Conservation (phyloP, 2,888 invertebrate genomes). For the Stictocephala bisonia region DNA sequence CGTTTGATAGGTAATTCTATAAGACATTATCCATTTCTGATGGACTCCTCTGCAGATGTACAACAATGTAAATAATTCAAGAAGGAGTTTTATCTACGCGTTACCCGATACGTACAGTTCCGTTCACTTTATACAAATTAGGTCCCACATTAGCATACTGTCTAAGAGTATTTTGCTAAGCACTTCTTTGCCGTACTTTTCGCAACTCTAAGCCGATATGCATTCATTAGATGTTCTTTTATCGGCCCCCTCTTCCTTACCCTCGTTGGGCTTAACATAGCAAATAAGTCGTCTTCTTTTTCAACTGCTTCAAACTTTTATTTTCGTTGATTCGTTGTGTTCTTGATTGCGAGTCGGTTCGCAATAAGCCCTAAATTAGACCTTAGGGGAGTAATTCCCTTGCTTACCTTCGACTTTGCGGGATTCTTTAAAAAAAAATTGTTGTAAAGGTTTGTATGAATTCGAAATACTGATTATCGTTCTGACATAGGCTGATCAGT, state of each 20-base stretch:
- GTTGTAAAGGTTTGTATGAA: no score
- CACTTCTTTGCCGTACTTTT: conserved; percentile 53
- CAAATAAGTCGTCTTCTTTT: conserved; percentile 40
- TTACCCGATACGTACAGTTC: conserved; percentile 1
- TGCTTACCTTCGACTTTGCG: neutral
- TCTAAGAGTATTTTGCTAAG: conserved; percentile 55
- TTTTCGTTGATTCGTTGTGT: conserved; percentile 28
- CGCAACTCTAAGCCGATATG: conserved; percentile 56
- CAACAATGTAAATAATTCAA: conserved; percentile 29
- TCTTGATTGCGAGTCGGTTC: conserved; percentile 28
- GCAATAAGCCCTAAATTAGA: neutral
- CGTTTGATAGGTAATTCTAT: no score
- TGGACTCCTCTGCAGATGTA: no score
- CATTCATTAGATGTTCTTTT: conserved; percentile 56
- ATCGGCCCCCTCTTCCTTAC: conserved; percentile 2
- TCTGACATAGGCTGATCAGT: no score
- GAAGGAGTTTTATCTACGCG: conserved; percentile 23
- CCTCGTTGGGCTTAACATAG: conserved; percentile 26
- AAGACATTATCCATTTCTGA: no score
- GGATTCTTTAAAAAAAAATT: no score
- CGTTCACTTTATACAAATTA: conserved; percentile 21
- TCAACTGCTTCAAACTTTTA: conserved; percentile 32
- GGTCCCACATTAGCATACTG: conserved; percentile 25
- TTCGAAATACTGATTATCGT: no score
- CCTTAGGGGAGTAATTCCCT: neutral